Base-by-base conservation (phyloP, 2,797 vertebrate species). In the Enteromius argenteus region DNA sequence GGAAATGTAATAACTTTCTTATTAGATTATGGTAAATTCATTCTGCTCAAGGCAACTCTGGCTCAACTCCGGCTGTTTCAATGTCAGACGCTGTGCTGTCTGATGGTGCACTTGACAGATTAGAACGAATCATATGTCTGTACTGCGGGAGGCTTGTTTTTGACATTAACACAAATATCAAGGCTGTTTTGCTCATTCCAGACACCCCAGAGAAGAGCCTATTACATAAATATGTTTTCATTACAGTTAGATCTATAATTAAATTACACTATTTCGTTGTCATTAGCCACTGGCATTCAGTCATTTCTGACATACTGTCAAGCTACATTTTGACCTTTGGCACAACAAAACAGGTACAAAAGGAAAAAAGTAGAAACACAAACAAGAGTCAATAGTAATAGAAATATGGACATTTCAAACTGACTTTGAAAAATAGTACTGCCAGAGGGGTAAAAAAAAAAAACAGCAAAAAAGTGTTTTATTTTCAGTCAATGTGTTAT, bases 1-100 rank as follows among this genome's bases (percentile, higher is more conserved):
- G 79, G 80, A 85, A 85, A 88, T 86, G 85, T 81, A 89, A 87
- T 87, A 87, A 87, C 76, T 84, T 84, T 81, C 81, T 80, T 77
- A 86, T 84, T 84, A 86, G 75, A 88, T 88, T 84, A 88, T 84
- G 86, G 81, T 86, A 86, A 80, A 86, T 79, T 79, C 74, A 84
- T 86, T 88, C 67, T 81, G 74, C 79, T 82, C 69, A 81, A 86
- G 82, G 82, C 74, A 80, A 69, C 46, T 46, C 82, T 77, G 37
- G 39, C 75, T 79, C 51, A 62, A 69, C 84, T 87, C 75, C 19
- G 86, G 69, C 81, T 53, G 79, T 81, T 87, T 84, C 78, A 77
- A 56, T 64, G 80, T 81, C 78, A 83, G 78, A 64, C 23, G 42
- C 19, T 83, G 53, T 87, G 85, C 78, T 85, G 71, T 80, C 83